Conservation (phyloP, 2,888 invertebrate species). For the Cephus nigrinus region DNA sequence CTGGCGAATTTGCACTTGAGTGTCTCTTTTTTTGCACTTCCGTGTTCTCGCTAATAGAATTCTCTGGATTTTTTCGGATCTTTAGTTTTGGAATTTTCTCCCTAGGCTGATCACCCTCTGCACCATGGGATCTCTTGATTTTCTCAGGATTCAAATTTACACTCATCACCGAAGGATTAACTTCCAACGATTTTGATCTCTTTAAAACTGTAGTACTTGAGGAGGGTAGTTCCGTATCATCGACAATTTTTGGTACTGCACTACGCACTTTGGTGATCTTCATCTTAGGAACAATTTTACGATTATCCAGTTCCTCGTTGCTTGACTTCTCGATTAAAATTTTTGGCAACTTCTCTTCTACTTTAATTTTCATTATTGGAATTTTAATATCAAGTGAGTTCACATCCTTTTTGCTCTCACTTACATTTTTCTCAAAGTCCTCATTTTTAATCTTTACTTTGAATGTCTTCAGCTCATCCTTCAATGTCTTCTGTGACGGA, state of each 20-base stretch:
- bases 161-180: background rate
- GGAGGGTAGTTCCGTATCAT: slow-evolving; percentile 7
- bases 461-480: slow-evolving; percentile 29
- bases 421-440: slow-evolving; percentile 24
- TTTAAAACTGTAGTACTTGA: background rate
- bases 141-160: slow-evolving; percentile 1
- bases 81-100: slow-evolving; percentile 16
- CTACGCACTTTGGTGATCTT: slow-evolving; percentile 49
- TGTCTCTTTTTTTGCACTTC: background rate
- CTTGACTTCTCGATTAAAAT: slow-evolving; percentile 40
- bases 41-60: background rate
- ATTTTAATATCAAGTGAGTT: slow-evolving; percentile 32
- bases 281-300: slow-evolving; percentile 50
- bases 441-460: slow-evolving; percentile 39
- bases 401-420: background rate
- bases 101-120: slow-evolving; percentile 12
- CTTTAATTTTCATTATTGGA: slow-evolving; percentile 54
- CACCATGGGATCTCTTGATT: background rate
- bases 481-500: slow-evolving; percentile 25
- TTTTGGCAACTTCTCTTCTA: slow-evolving; percentile 47
- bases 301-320: slow-evolving; percentile 22
- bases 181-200: background rate
- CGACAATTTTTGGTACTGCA: slow-evolving; percentile 17
- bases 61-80: slow-evolving; percentile 13
- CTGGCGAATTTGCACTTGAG: background rate